Evolutionary conservation across 2,888 invertebrate species (phyloP), one percentile per base, ranked within the genome.

Genomic region (Leptarthrus brevirostris): DNA sequence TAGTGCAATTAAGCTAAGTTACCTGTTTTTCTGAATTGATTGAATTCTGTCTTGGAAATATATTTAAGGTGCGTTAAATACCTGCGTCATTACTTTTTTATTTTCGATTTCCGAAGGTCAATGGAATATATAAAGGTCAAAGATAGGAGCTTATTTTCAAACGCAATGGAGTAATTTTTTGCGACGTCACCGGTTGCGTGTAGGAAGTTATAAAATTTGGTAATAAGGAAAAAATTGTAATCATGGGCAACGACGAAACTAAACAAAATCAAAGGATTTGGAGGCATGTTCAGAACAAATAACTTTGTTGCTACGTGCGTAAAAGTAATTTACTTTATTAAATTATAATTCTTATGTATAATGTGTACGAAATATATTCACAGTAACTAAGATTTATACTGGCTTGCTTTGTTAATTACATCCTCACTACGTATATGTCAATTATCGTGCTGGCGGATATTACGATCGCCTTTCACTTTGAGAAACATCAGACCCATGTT

Each of bases 401-500:
- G 16, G 26, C 24, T 16, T 22, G 16, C n/a, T 22, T 16, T 22
- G 16, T 5, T 40, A 66, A 64, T 24, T 16, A 24, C 10, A 1
- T 47, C 26, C 16, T 26, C 26, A 20, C 20, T 8, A 47, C 16
- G 24, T 66, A 14, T 1, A 44, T 22, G 47, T 66, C 8, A 64
- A 14, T 24, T 8, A 24, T n/a, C 16, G 2, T 40, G 58, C 14
- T 30, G 16, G 34, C 24, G 22, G n/a, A 44, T n/a, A 3, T 47
- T 18, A 30, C 16, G 49, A 66, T 16, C 20, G 18, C 14, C 14
- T 10, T 58, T 61, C 24, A 70, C 18, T 54, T 69, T 66, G 14
- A 66, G 36, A 56, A 66, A 72, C 53, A 74, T 56, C 14, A 66
- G 16, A 3, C 75, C 73, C 52, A 75, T 73, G 40, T 52, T 52